phyloP scores from a whole-genome alignment of 2,888 invertebrate species.

The Dione vanillae region DNA sequence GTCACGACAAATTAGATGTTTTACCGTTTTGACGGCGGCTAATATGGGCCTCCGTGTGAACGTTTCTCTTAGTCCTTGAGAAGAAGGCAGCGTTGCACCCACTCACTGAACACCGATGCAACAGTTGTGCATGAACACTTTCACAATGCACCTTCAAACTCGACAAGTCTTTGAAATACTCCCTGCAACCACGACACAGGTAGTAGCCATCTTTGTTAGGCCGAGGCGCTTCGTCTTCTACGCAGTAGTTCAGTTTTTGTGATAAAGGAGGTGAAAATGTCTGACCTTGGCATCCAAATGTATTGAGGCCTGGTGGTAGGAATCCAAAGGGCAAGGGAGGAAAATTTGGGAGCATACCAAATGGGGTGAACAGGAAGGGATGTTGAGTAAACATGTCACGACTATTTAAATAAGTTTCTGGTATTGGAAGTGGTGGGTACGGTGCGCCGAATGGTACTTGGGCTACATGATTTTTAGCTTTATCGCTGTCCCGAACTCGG shows the following conservation, averaged over 20 bases:
- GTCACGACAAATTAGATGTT: constrained; percentile 66
- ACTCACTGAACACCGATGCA: constrained; percentile 89
- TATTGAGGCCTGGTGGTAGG: constrained; percentile 74
- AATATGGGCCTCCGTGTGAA: constrained; percentile 88
- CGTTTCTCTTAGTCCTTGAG: constrained; percentile 90
- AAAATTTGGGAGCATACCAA: constrained; percentile 79
- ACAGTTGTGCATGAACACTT: constrained; percentile 86
- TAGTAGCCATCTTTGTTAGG: constrained; percentile 87
- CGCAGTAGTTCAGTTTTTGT: constrained; percentile 82
- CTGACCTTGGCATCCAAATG: constrained; percentile 70
- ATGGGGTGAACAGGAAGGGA: constrained; percentile 78
- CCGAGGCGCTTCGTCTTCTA: constrained; percentile 87
- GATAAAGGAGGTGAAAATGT: constrained; percentile 68
- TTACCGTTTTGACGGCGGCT: constrained; percentile 68
- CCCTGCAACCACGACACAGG: constrained; percentile 88
- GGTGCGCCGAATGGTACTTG: constrained; percentile 65
- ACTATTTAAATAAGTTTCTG: constrained; percentile 72
- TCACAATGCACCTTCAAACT: constrained; percentile 90
- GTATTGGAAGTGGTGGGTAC: constrained; percentile 69
- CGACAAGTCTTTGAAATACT: constrained; percentile 85
- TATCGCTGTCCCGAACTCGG: constrained; percentile 70
- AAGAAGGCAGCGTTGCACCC: constrained; percentile 92
- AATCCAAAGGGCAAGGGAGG: constrained; percentile 76
- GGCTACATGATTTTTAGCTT: constrained; percentile 63
- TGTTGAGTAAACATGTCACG: constrained; percentile 76